These are phyloP conservation scores for Pandemis cinnamomeana DNA, from an alignment of 2,888 invertebrate genomes.

Conservation along the genomic window DNA sequence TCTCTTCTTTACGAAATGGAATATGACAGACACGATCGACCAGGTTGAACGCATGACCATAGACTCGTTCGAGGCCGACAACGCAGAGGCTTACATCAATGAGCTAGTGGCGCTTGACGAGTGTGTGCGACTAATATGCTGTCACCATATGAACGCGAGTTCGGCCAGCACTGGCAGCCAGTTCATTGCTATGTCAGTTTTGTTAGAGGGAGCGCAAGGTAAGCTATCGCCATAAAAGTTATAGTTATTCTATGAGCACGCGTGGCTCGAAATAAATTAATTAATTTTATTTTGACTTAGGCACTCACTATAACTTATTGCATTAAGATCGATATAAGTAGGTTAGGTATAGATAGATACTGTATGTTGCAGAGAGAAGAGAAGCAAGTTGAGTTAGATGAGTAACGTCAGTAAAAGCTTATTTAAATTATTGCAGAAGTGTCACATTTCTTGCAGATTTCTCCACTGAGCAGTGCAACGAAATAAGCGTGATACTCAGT, in stretches of 20 bases:
- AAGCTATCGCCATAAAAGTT: constrained; percentile 11
- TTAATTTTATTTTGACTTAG: no score
- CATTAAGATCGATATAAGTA: no score
- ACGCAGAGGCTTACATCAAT: constrained; percentile 59
- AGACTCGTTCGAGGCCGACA: constrained; percentile 51
- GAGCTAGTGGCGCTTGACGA: constrained; percentile 57
- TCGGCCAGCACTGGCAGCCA: constrained; percentile 82
- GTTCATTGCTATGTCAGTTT: constrained; percentile 80
- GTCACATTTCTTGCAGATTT: constrained; percentile 78
- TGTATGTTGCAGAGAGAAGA: no score
- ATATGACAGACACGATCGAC: constrained; percentile 60
- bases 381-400: no score
- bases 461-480: constrained; percentile 86
- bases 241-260: neutral
- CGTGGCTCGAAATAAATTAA: no score
- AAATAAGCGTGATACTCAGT: constrained; percentile 88
- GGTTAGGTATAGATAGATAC: no score
- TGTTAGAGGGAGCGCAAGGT: constrained; percentile 81
- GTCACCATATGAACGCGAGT: constrained; percentile 75
- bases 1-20: constrained; percentile 57
- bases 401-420: no score
- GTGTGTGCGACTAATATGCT: constrained; percentile 53
- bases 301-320: no score
- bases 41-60: constrained; percentile 61
- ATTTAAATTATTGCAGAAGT: neutral